Evolutionary conservation across 2,797 vertebrate species (phyloP).

Genomic region (Phylloscopus collybita): DNA sequence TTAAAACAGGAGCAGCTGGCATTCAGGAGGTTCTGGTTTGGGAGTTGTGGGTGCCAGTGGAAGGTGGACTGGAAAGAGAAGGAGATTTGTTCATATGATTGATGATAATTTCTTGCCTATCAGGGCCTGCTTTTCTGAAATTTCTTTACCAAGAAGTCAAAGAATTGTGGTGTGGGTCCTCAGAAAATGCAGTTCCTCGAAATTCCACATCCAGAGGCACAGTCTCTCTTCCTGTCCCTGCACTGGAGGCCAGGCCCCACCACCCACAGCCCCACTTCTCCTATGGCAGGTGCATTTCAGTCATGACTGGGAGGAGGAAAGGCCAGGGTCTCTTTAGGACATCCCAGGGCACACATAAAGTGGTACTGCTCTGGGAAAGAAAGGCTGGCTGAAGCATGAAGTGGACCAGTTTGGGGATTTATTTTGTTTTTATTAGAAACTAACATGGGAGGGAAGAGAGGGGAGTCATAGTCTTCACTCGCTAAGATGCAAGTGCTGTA

Average conservation of each 20-base stretch:
- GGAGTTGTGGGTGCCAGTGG: not conserved
- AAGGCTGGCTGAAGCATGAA: not conserved
- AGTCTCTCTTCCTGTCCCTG: not conserved
- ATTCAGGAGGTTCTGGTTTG: not conserved
- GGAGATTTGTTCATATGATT: not conserved
- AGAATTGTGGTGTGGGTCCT: not conserved
- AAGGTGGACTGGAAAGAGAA: not conserved
- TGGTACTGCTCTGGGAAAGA: not conserved
- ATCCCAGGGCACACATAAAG: not conserved
- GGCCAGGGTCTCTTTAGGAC: not conserved
- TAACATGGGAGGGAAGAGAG: not conserved
- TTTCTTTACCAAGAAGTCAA: not conserved
- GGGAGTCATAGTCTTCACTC: not conserved
- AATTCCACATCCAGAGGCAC: not conserved
- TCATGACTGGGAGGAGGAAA: not conserved
- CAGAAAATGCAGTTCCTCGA: not conserved
- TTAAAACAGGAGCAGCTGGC: not conserved
- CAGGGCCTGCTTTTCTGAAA: not conserved
- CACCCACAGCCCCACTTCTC: not conserved
- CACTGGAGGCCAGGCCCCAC: not conserved
- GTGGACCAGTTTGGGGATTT: not conserved
- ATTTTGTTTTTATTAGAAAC: not conserved
- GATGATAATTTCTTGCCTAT: not conserved
- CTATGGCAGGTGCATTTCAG: not conserved
- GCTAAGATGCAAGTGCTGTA: not conserved